These are phyloP conservation scores for Rhodinocichla rosea DNA, from an alignment of 2,113 vertebrate genomes.

Conservation along the genomic window DNA sequence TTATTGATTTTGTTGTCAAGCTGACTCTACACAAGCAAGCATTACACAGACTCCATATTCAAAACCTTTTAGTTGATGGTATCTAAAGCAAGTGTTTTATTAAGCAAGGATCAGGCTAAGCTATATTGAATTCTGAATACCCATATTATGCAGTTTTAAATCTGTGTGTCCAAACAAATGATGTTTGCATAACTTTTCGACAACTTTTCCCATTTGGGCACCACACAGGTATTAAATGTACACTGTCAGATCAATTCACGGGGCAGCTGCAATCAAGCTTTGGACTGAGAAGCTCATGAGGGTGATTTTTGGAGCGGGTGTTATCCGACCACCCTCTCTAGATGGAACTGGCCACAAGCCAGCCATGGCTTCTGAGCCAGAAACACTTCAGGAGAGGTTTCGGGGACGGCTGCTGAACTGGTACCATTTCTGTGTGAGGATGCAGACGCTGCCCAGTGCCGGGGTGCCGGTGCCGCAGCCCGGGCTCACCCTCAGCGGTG, in stretches of 20 bases:
- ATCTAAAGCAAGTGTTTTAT: not conserved
- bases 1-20: slow-evolving; percentile 15
- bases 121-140: not conserved
- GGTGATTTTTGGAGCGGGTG: not conserved
- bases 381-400: not conserved
- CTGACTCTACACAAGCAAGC: not conserved
- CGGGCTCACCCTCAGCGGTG: not conserved
- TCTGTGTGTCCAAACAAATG: not conserved
- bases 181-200: not conserved
- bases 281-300: not conserved
- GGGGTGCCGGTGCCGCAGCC: not conserved
- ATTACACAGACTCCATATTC: not conserved
- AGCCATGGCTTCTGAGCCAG: not conserved
- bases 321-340: not conserved
- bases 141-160: not conserved
- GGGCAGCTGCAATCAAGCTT: not conserved
- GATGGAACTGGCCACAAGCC: not conserved
- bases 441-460: accelerated
- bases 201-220: not conserved
- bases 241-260: not conserved
- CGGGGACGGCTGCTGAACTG: not conserved
- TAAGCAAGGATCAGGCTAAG: not conserved
- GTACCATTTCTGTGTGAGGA: not conserved
- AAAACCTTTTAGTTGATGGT: not conserved
- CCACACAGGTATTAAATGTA: not conserved